These are phyloP conservation scores for Homalodisca vitripennis DNA, from an alignment of 1,140 invertebrate genomes.

Conservation along the genomic window DNA sequence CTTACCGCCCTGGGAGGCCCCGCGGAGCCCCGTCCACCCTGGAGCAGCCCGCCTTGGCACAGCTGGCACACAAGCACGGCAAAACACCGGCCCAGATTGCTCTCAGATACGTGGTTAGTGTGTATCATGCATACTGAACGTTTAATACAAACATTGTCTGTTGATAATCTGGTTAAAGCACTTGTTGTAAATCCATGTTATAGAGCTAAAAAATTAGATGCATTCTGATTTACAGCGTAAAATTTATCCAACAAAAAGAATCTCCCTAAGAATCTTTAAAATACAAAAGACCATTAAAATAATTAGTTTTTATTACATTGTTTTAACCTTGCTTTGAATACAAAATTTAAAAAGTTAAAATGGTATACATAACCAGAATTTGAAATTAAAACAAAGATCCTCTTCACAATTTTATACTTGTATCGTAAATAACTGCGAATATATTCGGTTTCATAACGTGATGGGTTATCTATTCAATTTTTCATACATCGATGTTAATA, in stretches of 20 bases:
- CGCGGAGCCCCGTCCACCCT: background rate
- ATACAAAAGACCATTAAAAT: background rate
- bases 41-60: constrained; percentile 59
- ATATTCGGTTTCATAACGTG: no score
- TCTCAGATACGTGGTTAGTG: constrained; percentile 57
- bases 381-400: no score
- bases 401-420: no score
- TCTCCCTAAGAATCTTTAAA: background rate
- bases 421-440: no score
- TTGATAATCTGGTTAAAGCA: background rate
- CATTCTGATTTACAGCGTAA: background rate
- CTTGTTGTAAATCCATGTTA: background rate
- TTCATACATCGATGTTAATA: no score
- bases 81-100: constrained; percentile 70
- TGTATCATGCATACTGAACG: background rate
- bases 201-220: background rate
- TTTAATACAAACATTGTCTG: background rate
- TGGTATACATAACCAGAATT: no score
- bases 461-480: no score
- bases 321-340: no score
- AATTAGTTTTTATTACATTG: no score
- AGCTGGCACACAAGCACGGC: constrained; percentile 64
- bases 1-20: constrained; percentile 51
- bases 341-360: no score
- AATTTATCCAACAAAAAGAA: background rate